phyloP scores from a whole-genome alignment of 2,113 vertebrate genomes.

The Parus major region DNA sequence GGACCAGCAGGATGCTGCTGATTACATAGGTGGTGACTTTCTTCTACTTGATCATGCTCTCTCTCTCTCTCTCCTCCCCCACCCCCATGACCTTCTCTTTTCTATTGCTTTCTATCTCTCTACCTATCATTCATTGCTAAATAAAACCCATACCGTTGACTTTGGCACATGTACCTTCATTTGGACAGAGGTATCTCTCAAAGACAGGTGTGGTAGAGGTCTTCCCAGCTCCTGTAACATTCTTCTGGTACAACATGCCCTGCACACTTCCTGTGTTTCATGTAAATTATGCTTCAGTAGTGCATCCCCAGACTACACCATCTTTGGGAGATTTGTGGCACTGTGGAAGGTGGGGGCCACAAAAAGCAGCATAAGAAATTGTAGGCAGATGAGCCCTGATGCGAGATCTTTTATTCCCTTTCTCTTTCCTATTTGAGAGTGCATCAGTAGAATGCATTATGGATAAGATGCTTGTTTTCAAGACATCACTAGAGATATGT shows the following conservation, averaged over 20 bases:
- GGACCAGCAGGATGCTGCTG: not conserved
- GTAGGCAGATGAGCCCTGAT: not conserved
- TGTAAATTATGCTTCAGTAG: not conserved
- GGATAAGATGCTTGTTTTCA: not conserved
- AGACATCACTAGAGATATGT: not conserved
- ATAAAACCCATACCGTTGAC: not conserved
- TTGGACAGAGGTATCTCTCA: not conserved
- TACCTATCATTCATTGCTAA: not conserved
- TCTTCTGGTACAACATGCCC: not conserved
- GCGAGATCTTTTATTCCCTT: not conserved
- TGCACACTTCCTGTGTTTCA: not conserved
- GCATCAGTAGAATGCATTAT: not conserved
- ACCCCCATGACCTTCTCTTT: not conserved
- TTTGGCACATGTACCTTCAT: not conserved
- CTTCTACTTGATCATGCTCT: not conserved
- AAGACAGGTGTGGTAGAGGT: accelerated
- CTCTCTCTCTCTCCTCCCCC: not conserved
- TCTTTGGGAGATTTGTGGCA: not conserved
- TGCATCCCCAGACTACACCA: accelerated
- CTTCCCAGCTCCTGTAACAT: not conserved
- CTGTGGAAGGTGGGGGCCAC: not conserved
- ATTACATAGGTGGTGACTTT: accelerated
- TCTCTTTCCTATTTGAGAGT: not conserved
- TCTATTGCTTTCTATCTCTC: not conserved
- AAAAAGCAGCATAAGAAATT: not conserved